These are phyloP conservation scores for Ips typographus DNA, from an alignment of 1,140 invertebrate species.

Conservation along the genomic window DNA sequence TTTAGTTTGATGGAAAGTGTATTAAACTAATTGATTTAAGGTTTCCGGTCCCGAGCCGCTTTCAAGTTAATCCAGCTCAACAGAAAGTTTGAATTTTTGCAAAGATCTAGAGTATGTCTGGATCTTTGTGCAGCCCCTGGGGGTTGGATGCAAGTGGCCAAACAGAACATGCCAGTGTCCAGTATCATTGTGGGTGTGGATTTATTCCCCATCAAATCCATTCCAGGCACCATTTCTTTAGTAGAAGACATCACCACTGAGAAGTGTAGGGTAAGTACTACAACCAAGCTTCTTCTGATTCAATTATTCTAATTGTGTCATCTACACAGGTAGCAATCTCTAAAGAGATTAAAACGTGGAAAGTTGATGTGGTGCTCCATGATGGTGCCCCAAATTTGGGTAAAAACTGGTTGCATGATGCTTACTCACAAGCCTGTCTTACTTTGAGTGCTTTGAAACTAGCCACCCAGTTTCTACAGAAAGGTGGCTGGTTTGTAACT, in stretches of 20 bases:
- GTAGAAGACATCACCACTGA: conserved; percentile 97
- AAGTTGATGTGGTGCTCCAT: conserved; percentile 94
- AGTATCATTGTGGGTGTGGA: conserved; percentile 94
- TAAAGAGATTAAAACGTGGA: conserved; percentile 90
- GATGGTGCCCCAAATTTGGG: conserved; percentile 99
- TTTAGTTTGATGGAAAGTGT: background rate
- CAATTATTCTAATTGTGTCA: background rate
- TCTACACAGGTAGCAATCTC: conserved; percentile 61
- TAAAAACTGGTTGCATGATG: conserved; percentile 96
- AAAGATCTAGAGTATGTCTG: conserved; percentile 92
- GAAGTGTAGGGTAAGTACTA: conserved; percentile 65
- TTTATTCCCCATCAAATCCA: conserved; percentile 92
- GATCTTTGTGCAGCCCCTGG: conserved; percentile 99
- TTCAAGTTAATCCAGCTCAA: conserved; percentile 99
- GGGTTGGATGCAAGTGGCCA: conserved; percentile 99
- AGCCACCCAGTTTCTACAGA: conserved; percentile 86
- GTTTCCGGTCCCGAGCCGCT: conserved; percentile 94
- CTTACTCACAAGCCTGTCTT: conserved; percentile 90
- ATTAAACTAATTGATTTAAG: conserved; percentile 54
- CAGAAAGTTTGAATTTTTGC: conserved; percentile 95
- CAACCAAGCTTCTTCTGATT: background rate
- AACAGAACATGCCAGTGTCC: conserved; percentile 96
- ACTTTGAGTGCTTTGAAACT: conserved; percentile 92
- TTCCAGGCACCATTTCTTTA: conserved; percentile 87
- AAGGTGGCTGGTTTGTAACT: conserved; percentile 96